A percentile compares a stretch with the other conserved stretches of the same genome.
Conservation (phyloP, 2,797 vertebrate genomes). For the Enteromius radiatus region DNA sequence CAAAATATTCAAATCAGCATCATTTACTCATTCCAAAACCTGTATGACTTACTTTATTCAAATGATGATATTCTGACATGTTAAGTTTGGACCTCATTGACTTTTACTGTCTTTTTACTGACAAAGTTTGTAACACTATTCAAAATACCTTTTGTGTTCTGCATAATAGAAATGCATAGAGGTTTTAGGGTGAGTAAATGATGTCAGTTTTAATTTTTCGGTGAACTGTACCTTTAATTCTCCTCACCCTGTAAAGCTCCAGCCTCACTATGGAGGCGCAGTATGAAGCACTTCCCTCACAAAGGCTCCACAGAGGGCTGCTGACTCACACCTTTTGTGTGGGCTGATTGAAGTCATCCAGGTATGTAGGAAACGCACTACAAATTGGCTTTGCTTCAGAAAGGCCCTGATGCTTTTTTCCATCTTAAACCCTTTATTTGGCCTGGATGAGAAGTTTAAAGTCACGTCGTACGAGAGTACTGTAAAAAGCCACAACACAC, state of each 20-base stretch:
- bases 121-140: not conserved
- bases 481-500: not conserved
- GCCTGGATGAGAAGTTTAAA: not conserved
- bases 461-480: not conserved
- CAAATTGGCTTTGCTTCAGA: constrained; percentile 29
- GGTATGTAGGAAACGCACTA: constrained; percentile 18
- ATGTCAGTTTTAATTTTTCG: not conserved
- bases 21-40: not conserved
- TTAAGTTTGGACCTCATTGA: not conserved
- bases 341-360: constrained; percentile 41
- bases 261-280: not conserved
- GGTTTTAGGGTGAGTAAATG: not conserved
- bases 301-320: constrained; percentile 18
- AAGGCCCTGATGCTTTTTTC: constrained; percentile 13
- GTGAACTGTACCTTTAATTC: constrained; percentile 18
- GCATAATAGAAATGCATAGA: not conserved
- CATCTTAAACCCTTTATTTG: constrained; percentile 15
- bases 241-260: not conserved
- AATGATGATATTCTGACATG: not conserved
- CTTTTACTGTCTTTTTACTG: too few relatives aligned
- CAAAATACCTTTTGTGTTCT: not conserved
- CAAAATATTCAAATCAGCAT: not conserved
- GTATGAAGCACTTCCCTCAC: not conserved
- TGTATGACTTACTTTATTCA: not conserved
- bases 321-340: constrained; percentile 44